Base-by-base conservation (phyloP, 2,888 invertebrate genomes). In the Troides helena region DNA sequence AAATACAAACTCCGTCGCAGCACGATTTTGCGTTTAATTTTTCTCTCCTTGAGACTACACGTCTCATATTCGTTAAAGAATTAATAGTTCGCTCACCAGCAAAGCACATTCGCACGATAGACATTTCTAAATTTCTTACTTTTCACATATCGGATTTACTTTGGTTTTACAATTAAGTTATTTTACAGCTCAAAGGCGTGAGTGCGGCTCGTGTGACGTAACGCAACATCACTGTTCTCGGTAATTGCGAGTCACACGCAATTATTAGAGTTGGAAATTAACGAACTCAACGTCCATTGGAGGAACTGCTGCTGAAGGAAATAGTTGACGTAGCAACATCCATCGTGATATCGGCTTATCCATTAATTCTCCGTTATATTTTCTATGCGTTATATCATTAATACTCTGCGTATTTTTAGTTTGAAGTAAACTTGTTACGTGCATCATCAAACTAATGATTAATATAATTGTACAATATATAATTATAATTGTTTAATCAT, bases 251-350 rank as follows among this genome's bases (percentile, higher is more conserved):
- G 36, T 1, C 30, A 25, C 18, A 62, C 62, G 21, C 62, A 30
- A 30, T 56, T 56, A 62, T 68, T 46, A 30, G 17, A 43, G 46
- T 46, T 12, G 57, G 18, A 62, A 56, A 58, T 62, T 62, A 68
- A 59, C 46, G 46, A 62, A 58, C 43, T 8, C 59, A 17, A 23
- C 60, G 61, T 21, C 56, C 36, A 18, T 64, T 18, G 21, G 58
- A 58, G 50, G 59, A 68, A 59, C 53, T 58, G 39, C 59, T 68
- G n/a, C 59, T 21, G 23, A 18, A 50, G 64, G 59, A 59, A 43
- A 17, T 30, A 59, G 5, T 18, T 12, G 18, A 53, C 17, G 18
- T 63, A 30, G 25, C 25, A 12, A 46, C 8, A 18, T 23, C 25
- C 59, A 25, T 62, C 5, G 57, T 58, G 23, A 56, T 56, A 21